Evolutionary conservation across 2,113 vertebrate genomes (phyloP).

Genomic region (Aegithalos caudatus): DNA sequence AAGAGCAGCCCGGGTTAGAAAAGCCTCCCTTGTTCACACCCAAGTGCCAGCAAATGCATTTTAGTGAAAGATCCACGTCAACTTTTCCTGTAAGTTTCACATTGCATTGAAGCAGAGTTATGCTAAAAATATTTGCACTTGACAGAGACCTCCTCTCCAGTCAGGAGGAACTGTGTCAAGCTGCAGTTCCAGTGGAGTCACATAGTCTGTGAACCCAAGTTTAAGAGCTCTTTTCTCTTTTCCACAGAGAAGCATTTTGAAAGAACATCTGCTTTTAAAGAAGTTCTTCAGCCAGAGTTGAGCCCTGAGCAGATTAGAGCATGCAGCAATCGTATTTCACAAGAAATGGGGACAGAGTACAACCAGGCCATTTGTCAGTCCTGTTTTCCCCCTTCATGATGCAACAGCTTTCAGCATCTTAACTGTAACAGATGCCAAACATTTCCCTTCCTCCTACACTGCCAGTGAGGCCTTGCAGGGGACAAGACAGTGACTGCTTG

Average conservation of each 20-base stretch:
- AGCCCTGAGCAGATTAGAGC: not conserved
- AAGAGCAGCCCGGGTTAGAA: not conserved
- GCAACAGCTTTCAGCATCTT: not conserved
- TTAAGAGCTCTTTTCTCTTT: not conserved
- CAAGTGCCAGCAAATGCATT: not conserved
- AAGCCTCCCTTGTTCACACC: rapidly evolving
- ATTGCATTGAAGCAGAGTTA: not conserved
- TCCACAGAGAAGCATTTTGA: not conserved
- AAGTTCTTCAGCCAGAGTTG: not conserved
- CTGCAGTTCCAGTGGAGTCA: not conserved
- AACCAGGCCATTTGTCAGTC: not conserved
- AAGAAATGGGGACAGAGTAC: not conserved
- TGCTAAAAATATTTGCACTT: not conserved
- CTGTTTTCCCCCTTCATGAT: not conserved
- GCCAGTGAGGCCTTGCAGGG: not conserved
- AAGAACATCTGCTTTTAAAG: not conserved
- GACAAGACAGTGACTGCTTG: not conserved
- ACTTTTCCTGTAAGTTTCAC: not conserved
- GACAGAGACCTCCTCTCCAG: not conserved
- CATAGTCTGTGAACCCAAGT: not conserved
- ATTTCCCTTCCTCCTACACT: not conserved
- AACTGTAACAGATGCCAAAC: not conserved
- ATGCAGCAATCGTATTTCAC: not conserved
- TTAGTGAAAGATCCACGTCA: rapidly evolving
- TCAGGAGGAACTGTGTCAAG: not conserved